These are phyloP conservation scores for Petrolisthes cinctipes DNA, from an alignment of 2,888 invertebrate genomes.

Conservation along the genomic window DNA sequence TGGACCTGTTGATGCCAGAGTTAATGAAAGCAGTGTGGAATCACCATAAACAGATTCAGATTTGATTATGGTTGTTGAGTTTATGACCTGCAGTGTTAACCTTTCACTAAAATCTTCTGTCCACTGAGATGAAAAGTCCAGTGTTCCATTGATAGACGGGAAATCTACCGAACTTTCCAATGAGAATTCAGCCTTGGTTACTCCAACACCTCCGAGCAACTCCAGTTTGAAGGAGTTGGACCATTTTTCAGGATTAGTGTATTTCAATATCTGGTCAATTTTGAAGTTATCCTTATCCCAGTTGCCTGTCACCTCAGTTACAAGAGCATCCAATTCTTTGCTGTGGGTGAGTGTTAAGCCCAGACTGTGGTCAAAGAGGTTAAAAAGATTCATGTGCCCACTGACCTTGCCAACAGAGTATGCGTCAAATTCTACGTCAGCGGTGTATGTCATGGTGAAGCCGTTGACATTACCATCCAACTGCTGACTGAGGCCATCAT, in stretches of 20 bases:
- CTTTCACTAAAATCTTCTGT: slow-evolving; percentile 7
- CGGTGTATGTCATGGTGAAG: slow-evolving; percentile 29
- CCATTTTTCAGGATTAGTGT: background rate
- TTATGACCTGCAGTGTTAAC: background rate
- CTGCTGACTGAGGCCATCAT: slow-evolving; percentile 22
- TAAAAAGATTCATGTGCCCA: slow-evolving; percentile 29
- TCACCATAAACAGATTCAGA: slow-evolving; percentile 7
- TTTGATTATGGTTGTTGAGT: background rate
- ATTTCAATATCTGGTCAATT: slow-evolving; percentile 23
- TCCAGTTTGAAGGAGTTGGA: background rate
- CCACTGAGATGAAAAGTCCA: slow-evolving; percentile 40
- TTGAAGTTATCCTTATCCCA: slow-evolving; percentile 29
- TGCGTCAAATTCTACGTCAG: slow-evolving; percentile 24
- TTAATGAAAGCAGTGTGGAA: background rate
- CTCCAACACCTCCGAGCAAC: slow-evolving; percentile 18
- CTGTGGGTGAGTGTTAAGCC: slow-evolving; percentile 26
- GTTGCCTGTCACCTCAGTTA: slow-evolving; percentile 15
- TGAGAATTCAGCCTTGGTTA: slow-evolving; percentile 12
- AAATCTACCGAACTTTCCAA: background rate
- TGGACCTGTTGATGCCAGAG: background rate
- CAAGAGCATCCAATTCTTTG: background rate
- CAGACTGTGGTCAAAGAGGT: slow-evolving; percentile 41
- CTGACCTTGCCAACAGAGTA: background rate
- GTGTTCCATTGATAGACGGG: slow-evolving; percentile 15
- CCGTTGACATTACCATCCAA: slow-evolving; percentile 43